Evolutionary conservation across 1,140 invertebrate species (phyloP).

Genomic region (Lasioglossum albipes): DNA sequence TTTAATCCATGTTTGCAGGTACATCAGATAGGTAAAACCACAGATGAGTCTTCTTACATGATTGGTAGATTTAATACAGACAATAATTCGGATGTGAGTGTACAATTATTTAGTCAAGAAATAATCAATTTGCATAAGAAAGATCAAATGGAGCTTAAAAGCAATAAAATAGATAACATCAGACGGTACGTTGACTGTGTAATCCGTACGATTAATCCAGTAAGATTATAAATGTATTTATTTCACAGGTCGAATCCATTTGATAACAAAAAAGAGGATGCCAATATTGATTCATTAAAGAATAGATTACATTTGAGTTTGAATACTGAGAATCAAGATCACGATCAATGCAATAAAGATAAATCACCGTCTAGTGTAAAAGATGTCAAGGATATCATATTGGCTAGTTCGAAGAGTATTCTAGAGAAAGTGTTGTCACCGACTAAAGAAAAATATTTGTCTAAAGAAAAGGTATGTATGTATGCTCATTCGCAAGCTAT

Average conservation of each 20-base stretch:
- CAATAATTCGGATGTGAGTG: constrained; percentile 87
- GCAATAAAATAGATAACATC: constrained; percentile 76
- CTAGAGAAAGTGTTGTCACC: constrained; percentile 90
- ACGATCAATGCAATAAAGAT: constrained; percentile 75
- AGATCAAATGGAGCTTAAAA: constrained; percentile 74
- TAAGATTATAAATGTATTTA: constrained; percentile 7
- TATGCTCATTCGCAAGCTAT: background rate
- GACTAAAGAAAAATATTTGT: constrained; percentile 83
- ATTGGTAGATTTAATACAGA: constrained; percentile 90
- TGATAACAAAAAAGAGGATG: constrained; percentile 77
- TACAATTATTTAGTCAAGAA: constrained; percentile 86
- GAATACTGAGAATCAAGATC: constrained; percentile 75
- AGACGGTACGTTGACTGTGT: constrained; percentile 68
- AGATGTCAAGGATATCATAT: constrained; percentile 87
- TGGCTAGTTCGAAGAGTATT: constrained; percentile 88
- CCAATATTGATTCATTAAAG: constrained; percentile 74
- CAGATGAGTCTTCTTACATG: constrained; percentile 92
- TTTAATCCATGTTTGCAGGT: constrained; percentile 69
- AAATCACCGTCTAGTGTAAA: constrained; percentile 82
- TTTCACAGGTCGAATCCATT: constrained; percentile 76
- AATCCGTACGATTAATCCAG: background rate
- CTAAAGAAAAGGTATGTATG: constrained; percentile 74
- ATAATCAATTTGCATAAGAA: constrained; percentile 84
- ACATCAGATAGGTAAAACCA: constrained; percentile 85
- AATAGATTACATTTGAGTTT: constrained; percentile 77